Percentiles rank a stretch among this genome's conserved stretches.
Evolutionary conservation across 2,113 vertebrate genomes (phyloP).

Genomic region (Eulacestoma nigropectus): DNA sequence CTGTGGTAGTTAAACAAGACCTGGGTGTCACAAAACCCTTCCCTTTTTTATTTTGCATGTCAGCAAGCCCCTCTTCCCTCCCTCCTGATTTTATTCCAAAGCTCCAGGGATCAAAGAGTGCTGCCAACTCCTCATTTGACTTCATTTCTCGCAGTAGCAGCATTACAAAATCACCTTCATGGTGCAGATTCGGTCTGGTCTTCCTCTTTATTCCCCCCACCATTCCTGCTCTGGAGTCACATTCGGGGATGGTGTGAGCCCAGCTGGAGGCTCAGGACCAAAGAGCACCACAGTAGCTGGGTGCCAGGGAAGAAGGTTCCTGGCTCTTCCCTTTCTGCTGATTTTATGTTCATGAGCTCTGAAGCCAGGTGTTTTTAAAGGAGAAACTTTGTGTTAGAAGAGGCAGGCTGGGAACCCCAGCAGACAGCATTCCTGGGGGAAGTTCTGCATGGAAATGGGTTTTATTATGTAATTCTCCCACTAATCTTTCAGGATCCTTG

Average conservation of each 20-base stretch:
- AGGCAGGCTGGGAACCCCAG: neutral
- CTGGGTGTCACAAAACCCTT: neutral
- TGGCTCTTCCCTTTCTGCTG: neutral
- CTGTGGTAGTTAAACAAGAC: neutral
- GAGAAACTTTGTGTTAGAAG: neutral
- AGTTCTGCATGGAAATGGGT: neutral
- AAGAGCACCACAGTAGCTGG: neutral
- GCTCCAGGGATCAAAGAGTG: neutral
- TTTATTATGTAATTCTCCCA: neutral
- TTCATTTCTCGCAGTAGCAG: neutral
- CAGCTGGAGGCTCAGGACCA: neutral
- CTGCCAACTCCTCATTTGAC: neutral
- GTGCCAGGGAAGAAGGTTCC: neutral
- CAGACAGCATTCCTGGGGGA: neutral
- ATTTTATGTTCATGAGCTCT: neutral
- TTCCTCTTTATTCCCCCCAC: neutral
- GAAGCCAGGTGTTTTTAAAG: neutral
- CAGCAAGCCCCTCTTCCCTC: neutral
- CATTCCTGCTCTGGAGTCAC: neutral
- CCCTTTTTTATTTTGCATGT: neutral
- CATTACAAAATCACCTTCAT: neutral
- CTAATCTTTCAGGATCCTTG: neutral
- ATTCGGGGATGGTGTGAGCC: neutral
- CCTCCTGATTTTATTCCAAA: neutral
- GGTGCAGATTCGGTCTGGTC: neutral